Conservation (phyloP, 2,113 vertebrate genomes). For the Gymnorhina tibicen region DNA sequence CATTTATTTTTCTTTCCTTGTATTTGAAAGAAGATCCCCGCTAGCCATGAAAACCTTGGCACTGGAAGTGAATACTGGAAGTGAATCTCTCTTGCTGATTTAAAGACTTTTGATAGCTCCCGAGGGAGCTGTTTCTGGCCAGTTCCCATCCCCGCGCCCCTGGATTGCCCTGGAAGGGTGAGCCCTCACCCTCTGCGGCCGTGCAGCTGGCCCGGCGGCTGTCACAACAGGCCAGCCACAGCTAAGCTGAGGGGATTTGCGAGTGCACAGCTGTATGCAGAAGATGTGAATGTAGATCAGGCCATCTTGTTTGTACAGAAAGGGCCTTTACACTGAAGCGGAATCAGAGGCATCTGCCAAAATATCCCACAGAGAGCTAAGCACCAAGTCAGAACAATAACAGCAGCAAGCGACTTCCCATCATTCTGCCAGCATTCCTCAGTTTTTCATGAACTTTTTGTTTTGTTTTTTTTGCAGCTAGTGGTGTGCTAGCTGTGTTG, state of each 20-base stretch:
- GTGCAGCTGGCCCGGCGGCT: neutral
- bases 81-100: neutral
- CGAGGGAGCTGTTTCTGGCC: neutral
- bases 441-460: constrained; percentile 6
- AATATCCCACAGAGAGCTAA: constrained; percentile 13
- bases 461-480: constrained; percentile 71
- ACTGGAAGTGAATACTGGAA: neutral
- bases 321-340: neutral
- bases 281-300: neutral
- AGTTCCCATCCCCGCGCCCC: neutral
- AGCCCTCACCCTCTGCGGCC: neutral
- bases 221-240: neutral
- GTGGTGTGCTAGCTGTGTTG: constrained; percentile 85
- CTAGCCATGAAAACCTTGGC: neutral
- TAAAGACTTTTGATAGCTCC: constrained; percentile 8
- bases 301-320: constrained; percentile 4
- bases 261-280: neutral
- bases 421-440: neutral
- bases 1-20: constrained; percentile 10
- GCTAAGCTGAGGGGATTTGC: neutral
- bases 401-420: neutral
- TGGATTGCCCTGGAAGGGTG: neutral
- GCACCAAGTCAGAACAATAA: constrained; percentile 33
- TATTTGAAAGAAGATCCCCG: neutral
- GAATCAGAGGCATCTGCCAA: constrained; percentile 30